phyloP scores from a whole-genome alignment of 2,888 invertebrate genomes.

The Volucella zonaria region DNA sequence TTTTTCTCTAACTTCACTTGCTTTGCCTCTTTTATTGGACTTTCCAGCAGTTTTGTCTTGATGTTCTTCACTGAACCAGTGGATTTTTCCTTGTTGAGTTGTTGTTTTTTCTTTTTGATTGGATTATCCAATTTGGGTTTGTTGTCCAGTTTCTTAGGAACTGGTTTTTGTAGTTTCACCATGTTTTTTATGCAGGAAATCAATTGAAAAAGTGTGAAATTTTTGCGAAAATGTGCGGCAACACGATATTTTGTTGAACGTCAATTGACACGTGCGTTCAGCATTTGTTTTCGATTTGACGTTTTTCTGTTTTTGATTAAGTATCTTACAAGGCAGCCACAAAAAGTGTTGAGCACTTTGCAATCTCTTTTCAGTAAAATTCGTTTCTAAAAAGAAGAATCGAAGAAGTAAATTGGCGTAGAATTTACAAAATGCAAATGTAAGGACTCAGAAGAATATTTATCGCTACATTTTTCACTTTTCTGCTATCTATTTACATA shows the following conservation, averaged over 20 bases:
- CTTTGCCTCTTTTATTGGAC: constrained; percentile 33
- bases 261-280: constrained; percentile 54
- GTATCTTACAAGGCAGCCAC: neutral
- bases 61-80: constrained; percentile 26
- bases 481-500: too few relatives aligned
- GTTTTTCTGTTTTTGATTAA: neutral
- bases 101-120: constrained; percentile 54
- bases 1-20: constrained; percentile 7
- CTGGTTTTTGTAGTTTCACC: constrained; percentile 62
- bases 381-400: too few relatives aligned
- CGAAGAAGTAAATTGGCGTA: too few relatives aligned
- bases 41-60: constrained; percentile 17
- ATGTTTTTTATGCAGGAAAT: constrained; percentile 1
- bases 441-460: too few relatives aligned
- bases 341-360: neutral
- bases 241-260: constrained; percentile 23
- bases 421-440: too few relatives aligned
- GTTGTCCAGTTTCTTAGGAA: constrained; percentile 55
- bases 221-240: neutral
- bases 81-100: constrained; percentile 31
- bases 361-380: too few relatives aligned
- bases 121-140: constrained; percentile 55
- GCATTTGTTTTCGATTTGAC: constrained; percentile 38
- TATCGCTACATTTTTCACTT: too few relatives aligned
- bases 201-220: neutral